Conservation (phyloP, 2,888 invertebrate species). For the Petrophora chlorosata region DNA sequence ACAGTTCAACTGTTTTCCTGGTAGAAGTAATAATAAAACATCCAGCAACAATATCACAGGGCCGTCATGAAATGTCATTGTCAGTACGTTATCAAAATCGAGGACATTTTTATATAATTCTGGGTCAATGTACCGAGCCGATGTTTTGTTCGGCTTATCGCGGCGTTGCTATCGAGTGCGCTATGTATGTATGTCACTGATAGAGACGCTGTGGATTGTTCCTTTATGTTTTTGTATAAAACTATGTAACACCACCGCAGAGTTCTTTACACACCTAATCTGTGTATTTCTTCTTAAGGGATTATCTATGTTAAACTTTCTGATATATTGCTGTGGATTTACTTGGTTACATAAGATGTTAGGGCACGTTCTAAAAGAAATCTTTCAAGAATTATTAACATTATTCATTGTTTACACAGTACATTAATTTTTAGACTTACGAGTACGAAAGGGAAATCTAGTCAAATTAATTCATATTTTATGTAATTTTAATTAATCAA, state of each 20-base stretch:
- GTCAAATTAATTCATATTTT: conserved; percentile 9
- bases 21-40: conserved; percentile 27
- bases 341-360: not conserved
- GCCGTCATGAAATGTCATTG: conserved; percentile 76
- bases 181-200: conserved; percentile 81
- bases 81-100: conserved; percentile 74
- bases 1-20: conserved; percentile 15
- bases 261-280: conserved; percentile 24
- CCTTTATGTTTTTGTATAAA: conserved; percentile 58
- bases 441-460: conserved; percentile 11
- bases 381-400: conserved; percentile 1
- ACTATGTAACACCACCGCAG: conserved; percentile 47
- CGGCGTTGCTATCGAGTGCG: conserved; percentile 62
- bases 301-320: conserved; percentile 11
- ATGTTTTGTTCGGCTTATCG: conserved; percentile 80
- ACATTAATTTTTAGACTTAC: conserved; percentile 21
- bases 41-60: conserved; percentile 48
- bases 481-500: conserved; percentile 13
- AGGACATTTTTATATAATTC: conserved; percentile 81
- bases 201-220: conserved; percentile 54
- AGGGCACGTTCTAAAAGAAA: not conserved
- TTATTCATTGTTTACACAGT: conserved; percentile 12
- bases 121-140: conserved; percentile 74
- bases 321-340: conserved; percentile 6
- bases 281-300: not conserved